Evolutionary conservation across 2,888 invertebrate species (phyloP), one percentile per base, ranked within the genome.

Genomic region (Nemoura dubitans): DNA sequence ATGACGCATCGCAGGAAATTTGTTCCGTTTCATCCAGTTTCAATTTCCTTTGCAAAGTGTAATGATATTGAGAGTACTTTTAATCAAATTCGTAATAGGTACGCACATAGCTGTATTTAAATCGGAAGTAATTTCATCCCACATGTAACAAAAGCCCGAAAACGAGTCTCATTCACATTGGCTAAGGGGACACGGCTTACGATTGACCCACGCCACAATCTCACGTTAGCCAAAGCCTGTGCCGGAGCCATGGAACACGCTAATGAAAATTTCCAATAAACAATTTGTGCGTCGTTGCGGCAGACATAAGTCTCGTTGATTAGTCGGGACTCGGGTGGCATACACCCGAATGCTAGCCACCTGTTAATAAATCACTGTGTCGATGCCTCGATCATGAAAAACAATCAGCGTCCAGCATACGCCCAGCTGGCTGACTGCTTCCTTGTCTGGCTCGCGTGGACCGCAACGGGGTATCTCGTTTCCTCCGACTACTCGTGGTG

Each of bases 341-440:
- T 59, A 59, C 59, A 59, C 59, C 59, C 59, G 14, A 59, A 7
- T 78, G 78, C 14, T 28, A 84, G 84, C 84, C 84, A 84, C 84
- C 84, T 84, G 29, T 59, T 59, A 59, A 84, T 84, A 28, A 84
- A 84, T 84, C 84, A 84, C 59, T 30, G 42, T 26, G 26, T 16
- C 36, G 36, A 36, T 36, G 36, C 36, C 6, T 59, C 42, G n/a
- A 43, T 27, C 42, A 14, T 83, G n/a, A 29, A 84, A 84, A 84
- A 84, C 84, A 76, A 76, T 76, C 29, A 59, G 26, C 36, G 7
- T 1, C 25, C 2, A 26, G 83, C 83, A 76, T 27, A n/a, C 84
- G 84, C 84, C 84, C 81, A 30, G 21, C 30, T 6, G 14, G n/a
- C 84, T 76, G 14, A n/a, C 83, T 43, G 26, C 59, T 14, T 43